Evolutionary conservation across 2,113 vertebrate species (phyloP), one percentile per base, ranked within the genome.

Genomic region (Trichechus manatus): DNA sequence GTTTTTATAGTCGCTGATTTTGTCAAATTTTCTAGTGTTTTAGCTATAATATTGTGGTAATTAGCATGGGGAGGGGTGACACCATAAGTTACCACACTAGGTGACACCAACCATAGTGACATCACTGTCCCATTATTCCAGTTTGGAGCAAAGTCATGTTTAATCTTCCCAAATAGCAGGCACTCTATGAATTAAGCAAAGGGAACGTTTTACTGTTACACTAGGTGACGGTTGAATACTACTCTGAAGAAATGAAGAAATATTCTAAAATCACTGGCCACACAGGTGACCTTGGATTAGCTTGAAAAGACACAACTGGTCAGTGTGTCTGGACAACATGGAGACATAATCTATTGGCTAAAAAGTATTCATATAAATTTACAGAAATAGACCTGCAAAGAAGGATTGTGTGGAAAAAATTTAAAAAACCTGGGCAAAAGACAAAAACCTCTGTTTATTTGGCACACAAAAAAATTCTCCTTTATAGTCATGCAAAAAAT

Each of bases 361-460:
- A 91, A 53, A 59, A 44, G 1, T 33, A 39, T 72, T 86, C 53
- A 74, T 36, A 25, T n/a, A 75, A 59, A 80, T 83, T 29, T 93
- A 72, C 42, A 89, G 23, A 95, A 94, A 84, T 50, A 68, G 93
- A 75, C 9, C 14, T 86, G 3, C 15, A 42, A 74, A 89, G 23
- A 93, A 1, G 2, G 0, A 25, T 61, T 86, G 1, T 44, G 19
- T 27, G 63, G 27, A 64, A 64, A 29, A 29, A 64, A 19, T 53
- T 27, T 47, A 64, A 68, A 74, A 94, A 91, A 81, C 9, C 27
- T 66, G 88, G 90, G 83, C 20, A 78, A 36, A 92, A 75, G 27
- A 36, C 88, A 79, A 96, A 97, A 98, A 29, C 22, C 56, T 8
- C 47, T 82, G 33, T 72, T 96, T 66, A 42, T 74, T 97, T 80